These are phyloP conservation scores for Festucalex cinctus DNA, from an alignment of 2,113 vertebrate genomes.

Conservation along the genomic window DNA sequence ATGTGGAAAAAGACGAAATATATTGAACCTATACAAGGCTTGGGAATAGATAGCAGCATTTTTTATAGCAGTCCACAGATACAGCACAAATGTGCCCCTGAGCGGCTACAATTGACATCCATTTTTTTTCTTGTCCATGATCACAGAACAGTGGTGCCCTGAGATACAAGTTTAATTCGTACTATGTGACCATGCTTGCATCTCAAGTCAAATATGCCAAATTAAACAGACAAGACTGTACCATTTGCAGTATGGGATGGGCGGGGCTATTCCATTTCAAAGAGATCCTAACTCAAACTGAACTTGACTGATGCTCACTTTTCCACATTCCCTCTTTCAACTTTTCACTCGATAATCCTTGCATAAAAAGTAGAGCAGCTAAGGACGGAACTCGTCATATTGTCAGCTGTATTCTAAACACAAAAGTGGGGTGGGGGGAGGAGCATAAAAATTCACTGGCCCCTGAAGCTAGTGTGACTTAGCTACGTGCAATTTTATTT, in stretches of 20 bases:
- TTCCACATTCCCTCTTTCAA: constrained; percentile 25
- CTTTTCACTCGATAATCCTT: constrained; percentile 36
- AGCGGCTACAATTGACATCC: too few species aligned
- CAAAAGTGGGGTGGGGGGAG: background rate
- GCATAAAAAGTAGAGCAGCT: constrained; percentile 5
- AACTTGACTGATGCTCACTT: background rate
- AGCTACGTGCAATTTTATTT: background rate
- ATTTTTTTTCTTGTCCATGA: too few species aligned
- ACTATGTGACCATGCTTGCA: too few species aligned
- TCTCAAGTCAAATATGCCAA: background rate
- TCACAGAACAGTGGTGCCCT: background rate
- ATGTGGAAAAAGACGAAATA: constrained; percentile 2
- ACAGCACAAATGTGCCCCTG: too few species aligned
- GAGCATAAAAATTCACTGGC: background rate
- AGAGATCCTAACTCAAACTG: background rate
- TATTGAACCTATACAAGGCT: background rate
- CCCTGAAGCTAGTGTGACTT: background rate
- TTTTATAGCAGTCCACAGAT: background rate
- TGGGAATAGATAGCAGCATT: background rate
- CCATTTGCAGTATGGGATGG: background rate
- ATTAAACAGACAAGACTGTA: background rate
- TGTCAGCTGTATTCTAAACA: constrained; percentile 17
- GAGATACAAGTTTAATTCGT: background rate
- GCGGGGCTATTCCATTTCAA: background rate
- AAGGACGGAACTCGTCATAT: constrained; percentile 31